Evolutionary conservation across 2,113 vertebrate species (phyloP), one percentile per base, ranked within the genome.

Genomic region (Bujurquina vittata): DNA sequence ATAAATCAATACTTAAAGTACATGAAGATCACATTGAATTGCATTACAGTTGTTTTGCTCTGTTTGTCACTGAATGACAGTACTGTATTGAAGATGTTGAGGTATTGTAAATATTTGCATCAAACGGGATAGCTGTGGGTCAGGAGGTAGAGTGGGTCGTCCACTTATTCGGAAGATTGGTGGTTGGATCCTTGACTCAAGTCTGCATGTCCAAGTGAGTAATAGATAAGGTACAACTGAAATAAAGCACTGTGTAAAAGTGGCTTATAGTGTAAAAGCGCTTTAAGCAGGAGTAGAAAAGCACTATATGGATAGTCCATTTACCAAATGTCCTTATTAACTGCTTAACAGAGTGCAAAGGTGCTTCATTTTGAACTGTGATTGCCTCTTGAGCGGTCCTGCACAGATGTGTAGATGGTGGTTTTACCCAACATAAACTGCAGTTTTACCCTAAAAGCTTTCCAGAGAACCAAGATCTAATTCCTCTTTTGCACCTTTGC

Each of bases 61-160:
- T n/a, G 65, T 52, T 31, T 52, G 23, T 58, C 26, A 52, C 5
- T 15, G 26, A 31, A 15, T 22, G 77, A 79, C 29, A 77, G 59
- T 0, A 18, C 52, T n/a, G 54, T 56, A 22, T 10, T 56, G 54
- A 10, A 56, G 20, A 22, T 22, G 54, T 52, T 12, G 65, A 72
- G 65, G 43, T 40, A 40, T 61, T 61, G 31, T 29, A 49, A 49
- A 69, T 52, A 49, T 72, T 72, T 54, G 18, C 17, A 52, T 72
- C 26, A 17, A 52, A 40, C 11, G 43, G 43, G 49, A 0, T 10
- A 11, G 26, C 67, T 0, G 46, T 5, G 46, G 46, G 46, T 72
- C 67, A 72, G 67, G 10, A 54, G 46, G 46, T 9, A n/a, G 67
- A 52, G 46, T 54, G 26, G 26, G 10, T 4, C 4, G 61, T 40